Percentiles rank a stretch among this genome's conserved stretches.
phyloP scores from a whole-genome alignment of 2,113 vertebrate species.

The Nothocercus nigrocapillus region DNA sequence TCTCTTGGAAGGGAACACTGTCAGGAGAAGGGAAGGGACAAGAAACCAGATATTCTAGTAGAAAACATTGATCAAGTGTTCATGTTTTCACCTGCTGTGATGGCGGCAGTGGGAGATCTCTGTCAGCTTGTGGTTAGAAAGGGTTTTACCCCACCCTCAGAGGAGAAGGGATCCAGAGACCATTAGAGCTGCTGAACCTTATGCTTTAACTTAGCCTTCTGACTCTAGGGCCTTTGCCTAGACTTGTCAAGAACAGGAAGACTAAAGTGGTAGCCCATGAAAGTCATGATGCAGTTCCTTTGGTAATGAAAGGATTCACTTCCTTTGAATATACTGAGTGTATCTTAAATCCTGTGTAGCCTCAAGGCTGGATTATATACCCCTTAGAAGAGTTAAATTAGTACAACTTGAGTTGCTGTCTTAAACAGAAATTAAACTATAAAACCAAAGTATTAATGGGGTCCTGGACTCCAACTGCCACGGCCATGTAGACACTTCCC shows the following conservation, averaged over 20 bases:
- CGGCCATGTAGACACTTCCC: background rate
- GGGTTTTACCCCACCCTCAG: background rate
- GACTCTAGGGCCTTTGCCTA: background rate
- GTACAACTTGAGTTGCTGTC: background rate
- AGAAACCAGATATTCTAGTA: background rate
- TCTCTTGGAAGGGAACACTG: background rate
- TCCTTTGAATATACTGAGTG: background rate
- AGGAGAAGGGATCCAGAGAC: background rate
- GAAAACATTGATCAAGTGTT: background rate
- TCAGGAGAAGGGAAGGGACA: background rate
- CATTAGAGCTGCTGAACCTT: slow-evolving; percentile 21
- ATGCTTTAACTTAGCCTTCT: background rate
- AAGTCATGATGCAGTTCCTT: slow-evolving; percentile 32
- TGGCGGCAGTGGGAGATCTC: background rate
- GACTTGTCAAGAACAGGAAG: background rate
- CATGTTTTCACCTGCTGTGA: background rate
- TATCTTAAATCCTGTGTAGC: background rate
- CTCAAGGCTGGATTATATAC: background rate
- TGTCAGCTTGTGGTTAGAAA: background rate
- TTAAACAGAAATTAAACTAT: background rate
- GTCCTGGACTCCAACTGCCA: background rate
- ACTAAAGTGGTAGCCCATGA: background rate
- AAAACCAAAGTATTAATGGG: background rate
- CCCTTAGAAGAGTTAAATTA: background rate
- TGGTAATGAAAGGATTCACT: background rate